Evolutionary conservation across 2,888 invertebrate genomes (phyloP).

Genomic region (Orchesella flavescens): DNA sequence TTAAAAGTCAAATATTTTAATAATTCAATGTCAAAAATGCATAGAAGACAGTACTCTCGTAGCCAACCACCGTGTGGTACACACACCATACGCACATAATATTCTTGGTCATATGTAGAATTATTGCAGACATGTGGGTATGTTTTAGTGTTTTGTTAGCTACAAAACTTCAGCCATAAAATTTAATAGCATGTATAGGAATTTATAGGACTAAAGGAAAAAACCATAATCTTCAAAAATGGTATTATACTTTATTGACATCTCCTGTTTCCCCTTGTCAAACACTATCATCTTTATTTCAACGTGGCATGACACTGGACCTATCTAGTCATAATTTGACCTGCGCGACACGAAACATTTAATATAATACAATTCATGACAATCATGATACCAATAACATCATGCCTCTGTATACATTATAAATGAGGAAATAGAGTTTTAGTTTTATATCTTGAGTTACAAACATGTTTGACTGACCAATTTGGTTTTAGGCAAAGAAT

Average conservation of each 20-base stretch:
- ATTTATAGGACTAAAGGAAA: background rate
- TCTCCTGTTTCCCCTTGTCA: slow-evolving; percentile 40
- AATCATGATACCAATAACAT: slow-evolving; percentile 19
- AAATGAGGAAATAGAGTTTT: slow-evolving; percentile 35
- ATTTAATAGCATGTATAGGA: too few relatives aligned
- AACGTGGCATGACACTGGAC: slow-evolving; percentile 48
- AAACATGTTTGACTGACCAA: too few relatives aligned
- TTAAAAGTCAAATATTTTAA: slow-evolving; percentile 41
- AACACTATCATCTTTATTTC: slow-evolving; percentile 45
- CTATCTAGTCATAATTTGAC: slow-evolving; percentile 41
- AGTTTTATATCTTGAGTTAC: too few relatives aligned
- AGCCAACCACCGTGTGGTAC: background rate
- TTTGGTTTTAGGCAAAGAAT: too few relatives aligned
- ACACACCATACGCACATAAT: background rate
- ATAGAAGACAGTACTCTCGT: background rate
- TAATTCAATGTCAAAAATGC: slow-evolving; percentile 57
- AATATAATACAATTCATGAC: slow-evolving; percentile 29
- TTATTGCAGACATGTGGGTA: too few relatives aligned
- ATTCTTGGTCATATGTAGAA: too few relatives aligned
- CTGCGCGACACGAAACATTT: slow-evolving; percentile 20
- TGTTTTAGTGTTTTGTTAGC: too few relatives aligned
- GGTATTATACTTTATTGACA: slow-evolving; percentile 41
- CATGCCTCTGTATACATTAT: background rate
- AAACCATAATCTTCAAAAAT: slow-evolving; percentile 33
- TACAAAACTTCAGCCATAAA: too few relatives aligned